Evolutionary conservation across 2,888 invertebrate species (phyloP).

Genomic region (Sminthurinus aureus): DNA sequence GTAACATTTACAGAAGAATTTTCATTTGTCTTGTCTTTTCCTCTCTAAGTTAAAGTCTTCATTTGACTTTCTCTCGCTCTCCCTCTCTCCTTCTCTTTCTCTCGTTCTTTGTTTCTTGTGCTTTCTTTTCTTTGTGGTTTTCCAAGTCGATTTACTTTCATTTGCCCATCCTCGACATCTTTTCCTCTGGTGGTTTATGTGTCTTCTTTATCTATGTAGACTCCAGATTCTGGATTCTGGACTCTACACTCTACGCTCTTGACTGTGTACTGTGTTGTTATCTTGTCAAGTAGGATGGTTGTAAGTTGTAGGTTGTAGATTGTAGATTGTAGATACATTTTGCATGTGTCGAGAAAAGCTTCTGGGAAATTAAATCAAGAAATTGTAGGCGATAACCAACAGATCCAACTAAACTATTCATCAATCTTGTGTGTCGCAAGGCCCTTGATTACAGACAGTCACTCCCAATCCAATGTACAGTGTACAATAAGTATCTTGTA

Average conservation of each 20-base stretch:
- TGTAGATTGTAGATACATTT: too few relatives aligned
- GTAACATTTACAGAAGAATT: background rate
- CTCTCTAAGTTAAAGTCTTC: background rate
- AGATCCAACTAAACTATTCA: conserved; percentile 5
- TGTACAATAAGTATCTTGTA: too few relatives aligned
- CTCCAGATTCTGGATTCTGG: too few relatives aligned
- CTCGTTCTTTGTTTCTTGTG: too few relatives aligned
- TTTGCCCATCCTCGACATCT: background rate
- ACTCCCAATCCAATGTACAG: too few relatives aligned
- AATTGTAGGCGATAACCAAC: background rate
- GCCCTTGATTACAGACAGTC: too few relatives aligned
- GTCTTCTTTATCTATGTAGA: background rate
- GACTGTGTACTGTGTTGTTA: too few relatives aligned
- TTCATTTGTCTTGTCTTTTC: too few relatives aligned
- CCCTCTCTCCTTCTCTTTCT: too few relatives aligned
- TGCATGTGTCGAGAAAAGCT: background rate
- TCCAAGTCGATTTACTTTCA: conserved; percentile 24
- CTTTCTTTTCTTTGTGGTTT: background rate
- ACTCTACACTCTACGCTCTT: too few relatives aligned
- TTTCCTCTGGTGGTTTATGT: conserved; percentile 4
- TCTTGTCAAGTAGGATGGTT: too few relatives aligned
- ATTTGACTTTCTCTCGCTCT: background rate
- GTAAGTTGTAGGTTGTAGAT: too few relatives aligned
- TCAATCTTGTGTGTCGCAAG: background rate
- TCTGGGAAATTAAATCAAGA: conserved; percentile 22